Conservation (phyloP, 2,113 vertebrate genomes). For the Poeciliopsis prolifica region DNA sequence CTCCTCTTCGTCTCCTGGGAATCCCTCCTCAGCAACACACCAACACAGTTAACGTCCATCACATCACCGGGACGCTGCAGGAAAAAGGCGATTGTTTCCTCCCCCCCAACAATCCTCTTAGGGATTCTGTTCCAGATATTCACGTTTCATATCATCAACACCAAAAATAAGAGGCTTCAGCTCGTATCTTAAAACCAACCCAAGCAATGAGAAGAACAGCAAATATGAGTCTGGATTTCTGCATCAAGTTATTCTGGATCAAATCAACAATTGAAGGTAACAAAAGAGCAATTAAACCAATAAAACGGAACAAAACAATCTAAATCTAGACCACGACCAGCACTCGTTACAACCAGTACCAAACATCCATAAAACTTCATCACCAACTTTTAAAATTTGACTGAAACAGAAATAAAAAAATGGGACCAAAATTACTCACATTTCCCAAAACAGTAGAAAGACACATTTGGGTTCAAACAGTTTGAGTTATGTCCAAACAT, state of each 20-base stretch:
- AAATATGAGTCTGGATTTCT: neutral
- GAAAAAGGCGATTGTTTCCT: conserved; percentile 2
- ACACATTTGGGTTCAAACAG: no score
- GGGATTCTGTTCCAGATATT: neutral
- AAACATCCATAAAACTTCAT: no score
- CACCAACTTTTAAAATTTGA: no score
- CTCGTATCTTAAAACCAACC: no score
- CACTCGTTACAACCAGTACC: no score
- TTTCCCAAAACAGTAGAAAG: no score
- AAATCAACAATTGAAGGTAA: neutral
- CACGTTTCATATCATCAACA: neutral
- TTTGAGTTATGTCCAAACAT: no score
- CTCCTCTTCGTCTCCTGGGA: conserved; percentile 39
- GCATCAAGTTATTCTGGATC: no score
- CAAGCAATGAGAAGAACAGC: neutral
- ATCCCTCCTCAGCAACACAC: conserved; percentile 9
- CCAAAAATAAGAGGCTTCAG: no score
- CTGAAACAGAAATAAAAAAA: no score
- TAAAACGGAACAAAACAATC: neutral
- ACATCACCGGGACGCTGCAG: conserved; percentile 24
- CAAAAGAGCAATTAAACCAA: neutral
- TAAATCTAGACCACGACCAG: neutral
- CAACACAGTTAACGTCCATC: conserved; percentile 40
- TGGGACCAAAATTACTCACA: no score
- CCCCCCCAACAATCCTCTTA: neutral